A percentile compares a stretch with the other conserved stretches of the same genome.
Conservation (phyloP, 2,888 invertebrate species). For the Thera obeliscata region DNA sequence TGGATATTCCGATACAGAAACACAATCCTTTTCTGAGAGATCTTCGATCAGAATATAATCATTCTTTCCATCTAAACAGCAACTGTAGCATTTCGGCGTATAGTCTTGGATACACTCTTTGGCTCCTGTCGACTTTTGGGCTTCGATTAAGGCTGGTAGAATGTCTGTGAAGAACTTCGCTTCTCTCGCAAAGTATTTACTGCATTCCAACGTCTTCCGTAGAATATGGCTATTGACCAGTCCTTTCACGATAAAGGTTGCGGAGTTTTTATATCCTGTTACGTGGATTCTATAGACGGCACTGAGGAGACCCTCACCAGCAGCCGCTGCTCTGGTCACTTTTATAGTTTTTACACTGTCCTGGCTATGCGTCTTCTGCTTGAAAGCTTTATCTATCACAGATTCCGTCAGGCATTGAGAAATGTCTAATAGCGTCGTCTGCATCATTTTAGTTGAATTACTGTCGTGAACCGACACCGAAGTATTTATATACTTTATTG, state of each 20-base stretch:
- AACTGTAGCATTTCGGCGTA: slow-evolving; percentile 56
- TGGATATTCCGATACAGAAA: slow-evolving; percentile 46
- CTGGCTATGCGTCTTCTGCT: slow-evolving; percentile 52
- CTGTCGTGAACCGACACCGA: neutral
- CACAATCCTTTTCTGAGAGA: slow-evolving; percentile 49
- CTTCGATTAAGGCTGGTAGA: slow-evolving; percentile 50
- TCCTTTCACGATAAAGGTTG: slow-evolving; percentile 58
- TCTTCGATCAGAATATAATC: slow-evolving; percentile 65
- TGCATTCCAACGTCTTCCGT: slow-evolving; percentile 49
- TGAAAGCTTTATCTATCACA: slow-evolving; percentile 55
- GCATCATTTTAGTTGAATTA: slow-evolving; percentile 47
- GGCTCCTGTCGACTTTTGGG: slow-evolving; percentile 53
- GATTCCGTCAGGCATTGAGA: slow-evolving; percentile 55
- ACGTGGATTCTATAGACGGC: slow-evolving; percentile 59
- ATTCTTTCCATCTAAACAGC: slow-evolving; percentile 51
- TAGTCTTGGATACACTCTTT: slow-evolving; percentile 54
- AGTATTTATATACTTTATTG: slow-evolving; percentile 39
- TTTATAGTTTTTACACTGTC: slow-evolving; percentile 49
- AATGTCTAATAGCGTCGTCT: slow-evolving; percentile 49
- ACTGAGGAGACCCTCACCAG: slow-evolving; percentile 61
- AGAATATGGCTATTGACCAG: slow-evolving; percentile 51
- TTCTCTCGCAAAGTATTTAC: slow-evolving; percentile 56
- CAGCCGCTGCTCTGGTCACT: slow-evolving; percentile 54
- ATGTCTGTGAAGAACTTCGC: slow-evolving; percentile 53
- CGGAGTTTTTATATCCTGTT: slow-evolving; percentile 42